A percentile compares a stretch with the other conserved stretches of the same genome.
These are phyloP conservation scores for Neosalanx taihuensis DNA, from an alignment of 2,797 vertebrate genomes.

Conservation along the genomic window DNA sequence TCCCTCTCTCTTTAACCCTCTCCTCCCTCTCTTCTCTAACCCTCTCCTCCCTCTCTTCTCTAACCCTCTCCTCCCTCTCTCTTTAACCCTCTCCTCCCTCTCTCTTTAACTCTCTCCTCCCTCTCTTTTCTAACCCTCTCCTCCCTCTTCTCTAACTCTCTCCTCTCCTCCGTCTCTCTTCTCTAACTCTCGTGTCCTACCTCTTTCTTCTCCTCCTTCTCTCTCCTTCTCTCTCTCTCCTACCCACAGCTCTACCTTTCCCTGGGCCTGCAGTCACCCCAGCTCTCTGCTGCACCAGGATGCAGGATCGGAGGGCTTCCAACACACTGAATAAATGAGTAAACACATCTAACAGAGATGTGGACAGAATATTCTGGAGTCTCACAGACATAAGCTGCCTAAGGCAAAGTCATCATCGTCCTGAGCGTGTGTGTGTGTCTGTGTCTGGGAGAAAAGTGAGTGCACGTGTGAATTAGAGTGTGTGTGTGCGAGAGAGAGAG, in stretches of 20 bases:
- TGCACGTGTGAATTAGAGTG: neutral
- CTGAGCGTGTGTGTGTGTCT: conserved; percentile 26
- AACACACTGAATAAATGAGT: conserved; percentile 11
- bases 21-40: too few species aligned
- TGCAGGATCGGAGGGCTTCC: conserved; percentile 2
- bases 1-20: too few species aligned
- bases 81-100: too few species aligned
- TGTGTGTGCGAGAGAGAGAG: neutral
- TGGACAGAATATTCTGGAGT: conserved; percentile 26
- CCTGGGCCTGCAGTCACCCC: neutral
- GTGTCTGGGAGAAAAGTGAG: conserved; percentile 3
- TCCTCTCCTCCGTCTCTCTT: too few species aligned
- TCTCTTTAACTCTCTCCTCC: too few species aligned
- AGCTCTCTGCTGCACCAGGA: conserved; percentile 2
- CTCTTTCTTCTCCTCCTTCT: neutral
- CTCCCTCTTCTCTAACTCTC: too few species aligned
- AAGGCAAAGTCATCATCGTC: conserved; percentile 47
- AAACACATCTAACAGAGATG: conserved; percentile 23
- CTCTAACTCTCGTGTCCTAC: too few species aligned
- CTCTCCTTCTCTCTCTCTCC: neutral
- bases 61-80: too few species aligned
- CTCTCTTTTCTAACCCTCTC: too few species aligned
- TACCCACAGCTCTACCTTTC: neutral
- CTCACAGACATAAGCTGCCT: conserved; percentile 37
- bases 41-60: too few species aligned